Base-by-base conservation (phyloP, 2,797 vertebrate genomes). In the Sebastes iracundus region DNA sequence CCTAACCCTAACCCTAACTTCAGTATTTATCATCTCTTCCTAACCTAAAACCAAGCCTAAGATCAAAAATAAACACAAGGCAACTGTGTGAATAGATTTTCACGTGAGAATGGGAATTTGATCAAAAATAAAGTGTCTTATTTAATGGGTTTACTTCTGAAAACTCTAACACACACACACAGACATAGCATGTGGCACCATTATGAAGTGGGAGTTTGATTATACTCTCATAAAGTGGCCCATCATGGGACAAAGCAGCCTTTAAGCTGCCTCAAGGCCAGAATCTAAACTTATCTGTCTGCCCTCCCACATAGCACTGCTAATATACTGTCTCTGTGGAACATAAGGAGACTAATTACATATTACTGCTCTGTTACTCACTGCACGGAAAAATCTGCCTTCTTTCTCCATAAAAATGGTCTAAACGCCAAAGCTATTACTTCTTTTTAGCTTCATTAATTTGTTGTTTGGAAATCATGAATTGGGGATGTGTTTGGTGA, bases 171-270 rank as follows among this genome's bases (percentile, higher is more conserved):
- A 22, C 65, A 77, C 23, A 77, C 33, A 56, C 52, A 32, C 25
- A 65, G n/a, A 18, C 52, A 3, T 55, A 59, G 56, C 61, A 49
- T 70, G 68, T 25, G 14, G 72, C 16, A 33, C 61, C 64, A 64
- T 78, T 78, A 74, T 71, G 56, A 81, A 79, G 78, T 81, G 70
- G 75, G 81, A 87, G 83, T 81, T 83, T 86, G 81, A 87, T 84
- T 88, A 83, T 74, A 28, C 42, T 70, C 55, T 32, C 60, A 78
- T 84, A 66, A 88, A 81, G 56, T 30, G 46, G 38, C 56, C 28
- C 35, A 38, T 63, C 59, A 16, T 23, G 65, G 42, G 76, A 81
- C 58, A 81, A 69, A 86, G 60, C 75, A 68, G 77, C 69, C 72
- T 81, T 83, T 81, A 77, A 77, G 33, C 60, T 72, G 84, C 86